Evolutionary conservation across 2,113 vertebrate genomes (phyloP).

Genomic region (Aramus guarauna): DNA sequence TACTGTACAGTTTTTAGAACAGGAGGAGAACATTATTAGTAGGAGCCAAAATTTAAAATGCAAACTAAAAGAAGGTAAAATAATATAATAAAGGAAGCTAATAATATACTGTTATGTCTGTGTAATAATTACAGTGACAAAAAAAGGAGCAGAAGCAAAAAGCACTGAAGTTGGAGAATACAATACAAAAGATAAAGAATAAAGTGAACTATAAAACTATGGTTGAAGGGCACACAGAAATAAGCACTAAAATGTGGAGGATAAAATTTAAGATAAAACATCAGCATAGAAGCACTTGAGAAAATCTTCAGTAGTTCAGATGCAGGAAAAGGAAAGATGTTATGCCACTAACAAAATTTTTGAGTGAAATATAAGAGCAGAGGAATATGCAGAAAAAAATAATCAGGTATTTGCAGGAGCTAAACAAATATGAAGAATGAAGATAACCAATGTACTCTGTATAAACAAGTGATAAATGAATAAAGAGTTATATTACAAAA

Average conservation of each 20-base stretch:
- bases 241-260: background rate
- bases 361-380: background rate
- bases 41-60: background rate
- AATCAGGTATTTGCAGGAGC: background rate
- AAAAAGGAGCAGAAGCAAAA: background rate
- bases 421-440: background rate
- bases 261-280: constrained; percentile 25
- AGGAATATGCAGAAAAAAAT: background rate
- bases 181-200: background rate
- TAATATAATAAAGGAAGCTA: background rate
- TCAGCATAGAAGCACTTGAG: background rate
- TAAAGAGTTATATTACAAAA: background rate
- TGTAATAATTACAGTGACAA: background rate
- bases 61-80: background rate
- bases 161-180: background rate
- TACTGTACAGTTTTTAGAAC: background rate
- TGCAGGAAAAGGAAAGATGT: background rate
- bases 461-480: background rate
- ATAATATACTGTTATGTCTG: background rate
- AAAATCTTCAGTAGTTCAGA: background rate
- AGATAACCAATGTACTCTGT: background rate
- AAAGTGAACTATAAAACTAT: background rate
- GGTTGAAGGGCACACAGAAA: background rate
- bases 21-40: background rate
- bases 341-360: background rate